Evolutionary conservation across 23 tunicate species (phyloP).

Genomic region (Corella eumyota): DNA sequence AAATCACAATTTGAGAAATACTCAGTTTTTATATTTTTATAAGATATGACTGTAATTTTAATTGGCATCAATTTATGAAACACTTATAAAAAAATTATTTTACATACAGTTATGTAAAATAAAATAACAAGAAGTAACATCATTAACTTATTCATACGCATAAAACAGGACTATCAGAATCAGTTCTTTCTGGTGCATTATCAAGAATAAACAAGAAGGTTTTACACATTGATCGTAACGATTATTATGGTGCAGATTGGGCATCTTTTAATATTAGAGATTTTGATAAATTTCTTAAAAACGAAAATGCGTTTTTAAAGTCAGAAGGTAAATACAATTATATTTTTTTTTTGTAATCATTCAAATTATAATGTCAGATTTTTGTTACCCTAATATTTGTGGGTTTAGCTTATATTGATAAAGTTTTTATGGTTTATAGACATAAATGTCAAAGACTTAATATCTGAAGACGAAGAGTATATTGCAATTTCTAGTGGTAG

Average conservation of each 20-base stretch:
- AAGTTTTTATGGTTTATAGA: too few relatives aligned
- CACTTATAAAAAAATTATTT: background rate
- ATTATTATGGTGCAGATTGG: constrained; percentile 84
- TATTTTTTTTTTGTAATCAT: background rate
- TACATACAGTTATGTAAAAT: background rate
- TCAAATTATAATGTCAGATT: too few relatives aligned
- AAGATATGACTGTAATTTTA: too few relatives aligned
- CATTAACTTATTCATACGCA: background rate
- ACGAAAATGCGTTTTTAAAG: background rate
- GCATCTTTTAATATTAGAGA: constrained; percentile 68
- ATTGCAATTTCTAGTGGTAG: too few relatives aligned
- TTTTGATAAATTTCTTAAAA: constrained; percentile 37
- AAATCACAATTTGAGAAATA: too few relatives aligned
- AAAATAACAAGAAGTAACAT: background rate
- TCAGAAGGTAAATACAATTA: background rate
- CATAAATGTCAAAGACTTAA: too few relatives aligned
- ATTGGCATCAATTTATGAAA: background rate
- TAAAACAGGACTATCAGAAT: constrained; percentile 54
- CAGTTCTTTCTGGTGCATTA: constrained; percentile 88
- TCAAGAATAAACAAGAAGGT: constrained; percentile 68
- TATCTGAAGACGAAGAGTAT: too few relatives aligned
- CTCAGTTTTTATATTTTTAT: too few relatives aligned
- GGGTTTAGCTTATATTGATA: too few relatives aligned
- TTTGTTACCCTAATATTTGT: too few relatives aligned
- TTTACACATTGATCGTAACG: constrained; percentile 63